phyloP scores from a whole-genome alignment of 2,797 vertebrate genomes.

The Pyrocephalus nanus region DNA sequence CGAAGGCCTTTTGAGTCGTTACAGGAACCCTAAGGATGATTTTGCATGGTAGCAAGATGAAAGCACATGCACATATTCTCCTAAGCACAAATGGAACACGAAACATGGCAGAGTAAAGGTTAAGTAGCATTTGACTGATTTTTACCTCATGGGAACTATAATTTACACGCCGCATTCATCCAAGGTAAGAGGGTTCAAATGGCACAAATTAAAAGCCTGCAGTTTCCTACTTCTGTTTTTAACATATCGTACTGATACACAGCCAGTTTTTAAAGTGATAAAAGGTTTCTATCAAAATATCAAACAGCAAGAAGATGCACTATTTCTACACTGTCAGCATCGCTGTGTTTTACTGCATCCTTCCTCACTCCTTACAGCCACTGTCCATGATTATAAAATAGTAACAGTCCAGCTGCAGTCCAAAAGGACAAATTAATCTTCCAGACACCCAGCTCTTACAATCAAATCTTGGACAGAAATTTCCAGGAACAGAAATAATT shows the following conservation, averaged over 20 bases:
- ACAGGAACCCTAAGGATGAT: constrained; percentile 25
- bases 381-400: constrained; percentile 16
- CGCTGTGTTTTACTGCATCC: constrained; percentile 49
- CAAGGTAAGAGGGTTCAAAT: constrained; percentile 65
- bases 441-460: constrained; percentile 34
- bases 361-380: constrained; percentile 30
- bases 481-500: constrained; percentile 62
- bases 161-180: constrained; percentile 56
- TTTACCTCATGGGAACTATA: constrained; percentile 63
- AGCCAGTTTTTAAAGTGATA: constrained; percentile 60
- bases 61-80: constrained; percentile 26
- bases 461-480: constrained; percentile 32
- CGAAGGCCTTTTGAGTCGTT: background rate
- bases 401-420: background rate
- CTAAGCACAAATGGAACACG: constrained; percentile 34
- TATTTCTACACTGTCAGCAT: constrained; percentile 51
- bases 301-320: constrained; percentile 42
- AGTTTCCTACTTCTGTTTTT: constrained; percentile 64
- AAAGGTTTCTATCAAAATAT: constrained; percentile 62
- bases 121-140: constrained; percentile 59
- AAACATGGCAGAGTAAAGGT: constrained; percentile 61
- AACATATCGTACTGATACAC: constrained; percentile 29
- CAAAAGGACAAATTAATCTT: constrained; percentile 49
- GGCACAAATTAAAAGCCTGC: constrained; percentile 67
- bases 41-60: background rate